These are phyloP conservation scores for Tadarida brasiliensis DNA, from an alignment of 2,797 vertebrate genomes.

Conservation along the genomic window DNA sequence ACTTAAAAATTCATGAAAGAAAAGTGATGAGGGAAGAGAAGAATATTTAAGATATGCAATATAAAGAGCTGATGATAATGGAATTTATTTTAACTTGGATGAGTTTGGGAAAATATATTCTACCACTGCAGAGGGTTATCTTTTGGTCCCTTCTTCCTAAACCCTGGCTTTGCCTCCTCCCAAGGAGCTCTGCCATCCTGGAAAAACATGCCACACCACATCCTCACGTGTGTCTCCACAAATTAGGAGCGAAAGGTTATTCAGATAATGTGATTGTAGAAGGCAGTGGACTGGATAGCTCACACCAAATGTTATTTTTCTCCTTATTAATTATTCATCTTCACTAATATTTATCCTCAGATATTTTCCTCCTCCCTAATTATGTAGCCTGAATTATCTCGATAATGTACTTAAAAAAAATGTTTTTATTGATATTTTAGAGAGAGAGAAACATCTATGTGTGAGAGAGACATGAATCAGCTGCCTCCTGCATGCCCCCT, in stretches of 20 bases:
- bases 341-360: neutral
- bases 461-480: too few species aligned
- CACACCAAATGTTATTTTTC: neutral
- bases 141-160: constrained; percentile 5
- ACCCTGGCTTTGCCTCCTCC: neutral
- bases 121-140: neutral
- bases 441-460: too few species aligned
- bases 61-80: neutral
- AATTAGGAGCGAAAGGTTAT: neutral
- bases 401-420: neutral
- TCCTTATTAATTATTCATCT: neutral
- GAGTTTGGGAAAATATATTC: neutral
- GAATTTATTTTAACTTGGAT: neutral
- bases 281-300: neutral
- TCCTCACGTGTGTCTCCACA: neutral
- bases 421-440: too few species aligned
- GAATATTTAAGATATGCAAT: neutral
- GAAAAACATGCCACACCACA: neutral
- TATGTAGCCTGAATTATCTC: neutral
- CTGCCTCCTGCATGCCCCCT: too few species aligned
- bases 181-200: neutral
- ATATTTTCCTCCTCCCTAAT: neutral
- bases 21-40: neutral
- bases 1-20: neutral
- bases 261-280: neutral